These are phyloP conservation scores for Drosophila formosana DNA, from an alignment of 2,888 invertebrate genomes.

Conservation along the genomic window DNA sequence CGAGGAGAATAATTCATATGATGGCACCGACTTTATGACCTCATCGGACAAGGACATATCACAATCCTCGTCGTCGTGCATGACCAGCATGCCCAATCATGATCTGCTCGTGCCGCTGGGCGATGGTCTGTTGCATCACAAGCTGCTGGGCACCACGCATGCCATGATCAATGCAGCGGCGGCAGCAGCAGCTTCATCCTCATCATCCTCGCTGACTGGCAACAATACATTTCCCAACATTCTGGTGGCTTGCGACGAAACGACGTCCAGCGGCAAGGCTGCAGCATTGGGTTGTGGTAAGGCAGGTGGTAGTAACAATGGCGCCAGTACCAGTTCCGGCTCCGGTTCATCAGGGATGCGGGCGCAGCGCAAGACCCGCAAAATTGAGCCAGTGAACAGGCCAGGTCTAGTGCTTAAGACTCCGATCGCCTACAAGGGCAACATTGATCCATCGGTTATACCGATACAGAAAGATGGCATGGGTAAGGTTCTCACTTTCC, in stretches of 20 bases:
- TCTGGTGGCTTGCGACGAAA: constrained; percentile 50
- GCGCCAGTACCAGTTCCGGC: constrained; percentile 17
- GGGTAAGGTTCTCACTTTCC: constrained; percentile 87
- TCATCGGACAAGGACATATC: constrained; percentile 78
- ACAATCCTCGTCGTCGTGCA: constrained; percentile 71
- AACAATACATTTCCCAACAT: constrained; percentile 62
- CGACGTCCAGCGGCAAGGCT: constrained; percentile 12
- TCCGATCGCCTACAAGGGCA: constrained; percentile 91
- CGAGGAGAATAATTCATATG: constrained; percentile 84
- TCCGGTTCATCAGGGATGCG: constrained; percentile 62
- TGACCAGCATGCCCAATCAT: constrained; percentile 68
- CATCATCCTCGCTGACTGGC: constrained; percentile 20
- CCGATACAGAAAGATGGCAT: constrained; percentile 95
- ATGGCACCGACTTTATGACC: constrained; percentile 82
- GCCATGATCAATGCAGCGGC: constrained; percentile 42
- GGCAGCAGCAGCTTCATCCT: constrained; percentile 5
- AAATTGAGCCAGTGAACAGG: constrained; percentile 91
- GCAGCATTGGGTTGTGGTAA: constrained; percentile 39
- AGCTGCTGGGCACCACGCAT: constrained; percentile 67
- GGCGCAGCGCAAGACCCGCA: constrained; percentile 85
- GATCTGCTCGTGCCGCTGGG: constrained; percentile 76
- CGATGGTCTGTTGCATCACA: constrained; percentile 76
- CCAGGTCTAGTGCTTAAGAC: constrained; percentile 91
- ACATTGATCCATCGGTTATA: constrained; percentile 93
- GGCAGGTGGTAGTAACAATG: constrained; percentile 48